Evolutionary conservation across 2,797 vertebrate species (phyloP).

Genomic region (Rhinophrynus dorsalis): DNA sequence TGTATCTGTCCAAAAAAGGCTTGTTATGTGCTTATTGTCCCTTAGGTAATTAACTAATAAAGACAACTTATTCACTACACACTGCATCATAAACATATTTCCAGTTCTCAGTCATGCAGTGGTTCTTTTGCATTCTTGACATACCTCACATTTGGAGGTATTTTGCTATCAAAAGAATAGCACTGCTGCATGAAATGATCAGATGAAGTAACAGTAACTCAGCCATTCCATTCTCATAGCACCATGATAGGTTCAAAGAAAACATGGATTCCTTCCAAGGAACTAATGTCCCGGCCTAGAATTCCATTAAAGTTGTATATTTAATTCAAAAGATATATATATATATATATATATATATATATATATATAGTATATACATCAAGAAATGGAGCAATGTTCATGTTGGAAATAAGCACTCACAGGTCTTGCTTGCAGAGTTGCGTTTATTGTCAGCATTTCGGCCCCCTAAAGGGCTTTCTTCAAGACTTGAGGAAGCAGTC

Average conservation of each 20-base stretch:
- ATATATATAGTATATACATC: too few species aligned
- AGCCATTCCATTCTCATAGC: background rate
- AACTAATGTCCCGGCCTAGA: background rate
- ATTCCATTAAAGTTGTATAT: background rate
- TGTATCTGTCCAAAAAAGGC: too few species aligned
- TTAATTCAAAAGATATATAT: background rate
- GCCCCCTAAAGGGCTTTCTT: too few species aligned
- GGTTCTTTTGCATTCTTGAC: constrained; percentile 13
- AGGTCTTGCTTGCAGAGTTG: too few species aligned
- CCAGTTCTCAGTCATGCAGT: background rate
- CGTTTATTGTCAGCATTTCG: too few species aligned
- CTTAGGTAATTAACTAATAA: background rate
- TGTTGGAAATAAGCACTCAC: too few species aligned
- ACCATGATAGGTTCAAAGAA: background rate
- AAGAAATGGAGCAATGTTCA: too few species aligned
- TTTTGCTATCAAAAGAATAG: constrained; percentile 11
- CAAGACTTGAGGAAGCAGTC: too few species aligned
- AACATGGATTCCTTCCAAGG: background rate
- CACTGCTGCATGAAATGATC: background rate
- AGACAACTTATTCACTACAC: constrained; percentile 1
- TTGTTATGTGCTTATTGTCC: background rate
- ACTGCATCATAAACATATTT: constrained; percentile 11
- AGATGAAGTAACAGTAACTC: constrained; percentile 7
- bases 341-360: too few species aligned
- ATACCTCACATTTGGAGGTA: background rate